phyloP scores from a whole-genome alignment of 2,888 invertebrate genomes.

The Panopea generosa region DNA sequence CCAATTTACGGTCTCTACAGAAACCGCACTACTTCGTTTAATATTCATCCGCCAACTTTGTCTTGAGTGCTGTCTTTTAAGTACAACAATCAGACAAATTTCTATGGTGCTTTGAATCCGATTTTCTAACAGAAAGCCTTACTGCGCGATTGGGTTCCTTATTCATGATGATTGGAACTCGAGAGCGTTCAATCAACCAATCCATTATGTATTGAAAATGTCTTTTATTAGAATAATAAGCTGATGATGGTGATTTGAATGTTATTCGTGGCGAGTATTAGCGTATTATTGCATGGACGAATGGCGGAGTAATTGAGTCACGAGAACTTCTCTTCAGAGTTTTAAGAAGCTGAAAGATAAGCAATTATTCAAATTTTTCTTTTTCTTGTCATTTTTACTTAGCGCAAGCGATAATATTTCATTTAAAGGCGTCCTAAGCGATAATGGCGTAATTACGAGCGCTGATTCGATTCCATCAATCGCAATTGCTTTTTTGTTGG shows the following conservation, averaged over 20 bases:
- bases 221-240: conserved; percentile 61
- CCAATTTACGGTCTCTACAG: conserved; percentile 48
- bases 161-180: conserved; percentile 56
- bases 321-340: conserved; percentile 40
- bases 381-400: conserved; percentile 58
- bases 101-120: conserved; percentile 63
- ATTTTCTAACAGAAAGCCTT: conserved; percentile 64
- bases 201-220: conserved; percentile 63
- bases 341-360: conserved; percentile 41
- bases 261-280: conserved; percentile 56
- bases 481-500: conserved; percentile 39
- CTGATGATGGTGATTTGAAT: conserved; percentile 51
- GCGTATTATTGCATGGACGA: conserved; percentile 61
- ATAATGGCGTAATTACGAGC: conserved; percentile 27
- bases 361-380: conserved; percentile 65
- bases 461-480: conserved; percentile 45
- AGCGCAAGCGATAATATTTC: conserved; percentile 60
- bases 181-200: conserved; percentile 50
- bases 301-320: conserved; percentile 61
- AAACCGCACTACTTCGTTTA: conserved; percentile 61
- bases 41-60: conserved; percentile 56
- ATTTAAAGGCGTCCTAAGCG: conserved; percentile 52
- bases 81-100: conserved; percentile 47
- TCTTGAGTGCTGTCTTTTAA: conserved; percentile 26
- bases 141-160: conserved; percentile 60